Evolutionary conservation across 92 coral and sea anemone genomes (phyloP).

Genomic region (Pocillopora meandrina): DNA sequence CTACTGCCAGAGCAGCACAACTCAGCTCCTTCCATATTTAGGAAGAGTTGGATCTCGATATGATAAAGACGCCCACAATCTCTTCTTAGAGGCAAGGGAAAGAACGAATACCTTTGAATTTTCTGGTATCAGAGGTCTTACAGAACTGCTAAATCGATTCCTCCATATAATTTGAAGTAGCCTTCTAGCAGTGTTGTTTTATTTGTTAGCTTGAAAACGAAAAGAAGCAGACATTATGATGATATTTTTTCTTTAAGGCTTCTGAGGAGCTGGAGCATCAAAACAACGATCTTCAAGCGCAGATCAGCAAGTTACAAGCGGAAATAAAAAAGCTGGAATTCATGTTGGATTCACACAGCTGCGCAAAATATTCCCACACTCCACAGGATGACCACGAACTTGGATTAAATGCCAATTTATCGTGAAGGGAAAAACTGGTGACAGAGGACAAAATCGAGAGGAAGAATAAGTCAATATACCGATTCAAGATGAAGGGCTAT

Average conservation of each 20-base stretch:
- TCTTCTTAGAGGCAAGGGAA: too few species aligned
- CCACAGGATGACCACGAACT: conserved; percentile 43
- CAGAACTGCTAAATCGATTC: too few species aligned
- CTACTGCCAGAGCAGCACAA: too few species aligned
- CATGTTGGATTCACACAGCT: conserved; percentile 96
- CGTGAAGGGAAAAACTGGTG: neutral
- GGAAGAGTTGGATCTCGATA: too few species aligned
- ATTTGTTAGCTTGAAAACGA: too few species aligned
- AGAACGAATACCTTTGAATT: too few species aligned
- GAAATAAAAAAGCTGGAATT: conserved; percentile 92
- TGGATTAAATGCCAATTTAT: conserved; percentile 16
- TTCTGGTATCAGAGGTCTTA: too few species aligned
- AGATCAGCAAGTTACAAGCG: conserved; percentile 88
- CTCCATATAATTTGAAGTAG: too few species aligned
- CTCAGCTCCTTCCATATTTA: too few species aligned
- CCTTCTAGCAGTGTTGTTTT: too few species aligned
- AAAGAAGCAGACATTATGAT: too few species aligned
- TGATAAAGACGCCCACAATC: too few species aligned
- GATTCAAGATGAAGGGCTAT: conserved; percentile 9
- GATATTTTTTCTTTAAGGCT: conserved; percentile 47
- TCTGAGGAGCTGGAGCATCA: conserved; percentile 92
- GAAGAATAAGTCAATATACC: neutral
- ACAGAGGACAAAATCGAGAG: neutral
- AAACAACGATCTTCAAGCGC: conserved; percentile 87
- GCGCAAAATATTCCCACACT: conserved; percentile 58